Evolutionary conservation across 2,888 invertebrate genomes (phyloP).

Genomic region (Sphaerophoria rueppellii): DNA sequence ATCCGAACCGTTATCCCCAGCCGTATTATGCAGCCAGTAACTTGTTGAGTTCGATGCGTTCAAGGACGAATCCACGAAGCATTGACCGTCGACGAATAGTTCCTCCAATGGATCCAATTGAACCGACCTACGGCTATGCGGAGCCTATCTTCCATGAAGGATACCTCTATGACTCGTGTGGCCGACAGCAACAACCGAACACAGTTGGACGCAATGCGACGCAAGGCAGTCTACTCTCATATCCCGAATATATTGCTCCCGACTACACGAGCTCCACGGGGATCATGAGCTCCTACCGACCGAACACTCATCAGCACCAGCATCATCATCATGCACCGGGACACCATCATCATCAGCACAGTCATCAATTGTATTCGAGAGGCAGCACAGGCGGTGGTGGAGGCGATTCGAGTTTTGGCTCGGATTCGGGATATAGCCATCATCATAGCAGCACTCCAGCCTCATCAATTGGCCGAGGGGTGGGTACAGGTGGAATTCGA

Average conservation of each 20-base stretch:
- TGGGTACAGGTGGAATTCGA: conserved; percentile 64
- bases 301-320: conserved; percentile 64
- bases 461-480: conserved; percentile 79
- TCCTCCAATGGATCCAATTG: conserved; percentile 76
- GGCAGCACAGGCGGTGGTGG: conserved; percentile 76
- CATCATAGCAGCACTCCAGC: conserved; percentile 79
- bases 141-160: conserved; percentile 91
- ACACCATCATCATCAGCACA: conserved; percentile 66
- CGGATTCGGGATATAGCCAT: conserved; percentile 93
- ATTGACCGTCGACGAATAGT: conserved; percentile 80
- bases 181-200: conserved; percentile 69
- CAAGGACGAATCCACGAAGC: conserved; percentile 80
- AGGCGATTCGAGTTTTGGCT: conserved; percentile 89
- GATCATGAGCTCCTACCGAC: conserved; percentile 65
- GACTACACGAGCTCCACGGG: conserved; percentile 74
- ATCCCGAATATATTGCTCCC: conserved; percentile 82
- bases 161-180: conserved; percentile 87
- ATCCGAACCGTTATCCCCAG: conserved; percentile 77
- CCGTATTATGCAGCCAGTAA: conserved; percentile 78
- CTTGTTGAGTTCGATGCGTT: conserved; percentile 76
- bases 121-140: conserved; percentile 83
- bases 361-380: conserved; percentile 69
- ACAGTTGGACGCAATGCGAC: conserved; percentile 75
- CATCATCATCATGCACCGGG: conserved; percentile 66
- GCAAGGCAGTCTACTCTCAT: conserved; percentile 74